A percentile compares a stretch with the other conserved stretches of the same genome.
These are phyloP conservation scores for Carabus problematicus DNA, from an alignment of 2,888 invertebrate species.

Conservation along the genomic window DNA sequence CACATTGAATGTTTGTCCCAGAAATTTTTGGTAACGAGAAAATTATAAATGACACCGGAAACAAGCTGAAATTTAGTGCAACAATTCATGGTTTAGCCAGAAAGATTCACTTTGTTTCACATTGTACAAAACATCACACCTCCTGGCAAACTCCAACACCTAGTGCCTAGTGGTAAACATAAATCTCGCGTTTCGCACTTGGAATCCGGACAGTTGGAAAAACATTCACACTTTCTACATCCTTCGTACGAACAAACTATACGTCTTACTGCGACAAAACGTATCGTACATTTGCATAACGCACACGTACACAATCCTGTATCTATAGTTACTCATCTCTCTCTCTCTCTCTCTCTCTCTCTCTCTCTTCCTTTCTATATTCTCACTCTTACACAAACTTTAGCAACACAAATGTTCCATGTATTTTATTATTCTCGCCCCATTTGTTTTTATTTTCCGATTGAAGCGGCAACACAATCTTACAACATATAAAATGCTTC, in stretches of 20 bases:
- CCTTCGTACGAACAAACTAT: slow-evolving; percentile 1
- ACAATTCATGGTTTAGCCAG: slow-evolving; percentile 23
- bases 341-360: too few species aligned
- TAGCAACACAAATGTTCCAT: not conserved
- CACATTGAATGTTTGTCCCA: too few species aligned
- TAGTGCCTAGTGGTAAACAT: not conserved
- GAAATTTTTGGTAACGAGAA: too few species aligned
- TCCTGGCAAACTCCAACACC: not conserved
- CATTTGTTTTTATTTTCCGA: slow-evolving; percentile 23
- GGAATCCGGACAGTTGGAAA: slow-evolving; percentile 20
- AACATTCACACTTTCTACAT: slow-evolving; percentile 19
- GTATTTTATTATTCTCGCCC: slow-evolving; percentile 11
- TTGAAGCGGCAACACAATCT: slow-evolving; percentile 19
- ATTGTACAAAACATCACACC: slow-evolving; percentile 4
- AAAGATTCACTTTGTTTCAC: slow-evolving; percentile 23
- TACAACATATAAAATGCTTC: slow-evolving; percentile 20
- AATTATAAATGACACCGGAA: too few species aligned
- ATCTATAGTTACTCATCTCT: too few species aligned
- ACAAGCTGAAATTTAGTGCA: not conserved
- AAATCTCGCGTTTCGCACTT: slow-evolving; percentile 16
- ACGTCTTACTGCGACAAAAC: slow-evolving; percentile 6
- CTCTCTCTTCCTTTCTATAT: too few species aligned
- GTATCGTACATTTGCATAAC: slow-evolving; percentile 15
- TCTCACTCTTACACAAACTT: too few species aligned
- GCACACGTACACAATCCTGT: not conserved